These are phyloP conservation scores for Australoheros scitulus DNA, from an alignment of 2,113 vertebrate species.

Conservation along the genomic window DNA sequence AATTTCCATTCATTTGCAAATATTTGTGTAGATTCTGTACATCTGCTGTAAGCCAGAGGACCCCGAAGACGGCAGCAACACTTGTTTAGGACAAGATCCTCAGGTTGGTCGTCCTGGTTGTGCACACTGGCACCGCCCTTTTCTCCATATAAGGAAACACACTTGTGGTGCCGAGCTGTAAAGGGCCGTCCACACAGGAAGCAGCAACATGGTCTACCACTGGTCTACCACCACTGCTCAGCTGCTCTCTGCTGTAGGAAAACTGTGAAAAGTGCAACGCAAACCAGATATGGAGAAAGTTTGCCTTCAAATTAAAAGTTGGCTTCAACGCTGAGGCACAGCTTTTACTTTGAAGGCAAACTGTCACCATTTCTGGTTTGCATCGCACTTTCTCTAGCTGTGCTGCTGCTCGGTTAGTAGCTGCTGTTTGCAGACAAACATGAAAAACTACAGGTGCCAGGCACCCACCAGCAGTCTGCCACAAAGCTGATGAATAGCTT, in stretches of 20 bases:
- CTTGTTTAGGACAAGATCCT: not conserved
- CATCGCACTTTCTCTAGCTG: not conserved
- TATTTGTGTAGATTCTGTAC: not conserved
- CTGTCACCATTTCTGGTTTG: not conserved
- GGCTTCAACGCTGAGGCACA: not conserved
- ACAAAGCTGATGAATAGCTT: too few species aligned
- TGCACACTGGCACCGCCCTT: not conserved
- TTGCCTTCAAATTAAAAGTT: not conserved
- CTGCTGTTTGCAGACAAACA: too few species aligned
- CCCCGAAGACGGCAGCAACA: not conserved
- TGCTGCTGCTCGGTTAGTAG: too few species aligned
- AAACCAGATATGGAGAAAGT: not conserved
- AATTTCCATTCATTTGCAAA: not conserved
- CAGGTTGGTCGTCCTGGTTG: not conserved
- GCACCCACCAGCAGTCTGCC: too few species aligned
- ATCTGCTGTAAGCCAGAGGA: too few species aligned
- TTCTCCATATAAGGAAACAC: too few species aligned
- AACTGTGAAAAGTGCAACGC: too few species aligned
- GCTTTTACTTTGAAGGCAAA: not conserved
- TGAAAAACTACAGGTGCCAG: too few species aligned
- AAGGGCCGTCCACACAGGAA: not conserved
- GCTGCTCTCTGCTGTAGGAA: too few species aligned
- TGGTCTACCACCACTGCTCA: not conserved
- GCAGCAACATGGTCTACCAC: not conserved
- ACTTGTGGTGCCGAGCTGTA: not conserved